phyloP scores from a whole-genome alignment of 2,797 vertebrate species.

The Pelodytes ibericus region DNA sequence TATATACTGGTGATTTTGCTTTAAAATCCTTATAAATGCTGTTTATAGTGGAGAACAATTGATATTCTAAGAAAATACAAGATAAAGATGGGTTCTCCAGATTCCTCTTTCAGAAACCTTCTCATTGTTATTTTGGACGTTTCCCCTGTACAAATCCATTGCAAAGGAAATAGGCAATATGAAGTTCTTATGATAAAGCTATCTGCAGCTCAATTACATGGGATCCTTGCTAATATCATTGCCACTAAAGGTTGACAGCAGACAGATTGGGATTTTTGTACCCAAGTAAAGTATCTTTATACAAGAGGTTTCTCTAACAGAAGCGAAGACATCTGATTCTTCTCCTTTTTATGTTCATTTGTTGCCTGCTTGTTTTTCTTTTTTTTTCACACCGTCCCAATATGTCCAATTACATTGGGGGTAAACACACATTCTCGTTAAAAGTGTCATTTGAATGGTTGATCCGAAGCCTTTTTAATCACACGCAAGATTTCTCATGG shows the following conservation, averaged over 20 bases:
- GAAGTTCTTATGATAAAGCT: background rate
- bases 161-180: background rate
- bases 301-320: slow-evolving; percentile 10
- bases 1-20: background rate
- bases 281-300: slow-evolving; percentile 2
- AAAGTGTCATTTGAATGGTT: no score
- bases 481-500: no score
- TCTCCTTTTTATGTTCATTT: background rate
- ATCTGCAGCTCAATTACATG: slow-evolving; percentile 16
- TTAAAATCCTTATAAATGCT: background rate
- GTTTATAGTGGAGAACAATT: slow-evolving; percentile 4
- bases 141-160: slow-evolving; percentile 11
- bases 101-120: background rate
- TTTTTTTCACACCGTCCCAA: background rate
- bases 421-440: no score
- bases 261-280: slow-evolving; percentile 5
- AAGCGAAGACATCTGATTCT: slow-evolving; percentile 2
- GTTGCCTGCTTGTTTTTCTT: background rate
- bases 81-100: slow-evolving; percentile 4
- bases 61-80: background rate
- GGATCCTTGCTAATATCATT: slow-evolving; percentile 12
- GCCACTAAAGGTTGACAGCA: slow-evolving; percentile 2
- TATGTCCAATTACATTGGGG: slow-evolving; percentile 31
- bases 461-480: no score
- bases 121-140: background rate